Percentiles rank a stretch among this genome's conserved stretches.
Conservation (phyloP, 2,888 invertebrate genomes). For the Cosmia pyralina region DNA sequence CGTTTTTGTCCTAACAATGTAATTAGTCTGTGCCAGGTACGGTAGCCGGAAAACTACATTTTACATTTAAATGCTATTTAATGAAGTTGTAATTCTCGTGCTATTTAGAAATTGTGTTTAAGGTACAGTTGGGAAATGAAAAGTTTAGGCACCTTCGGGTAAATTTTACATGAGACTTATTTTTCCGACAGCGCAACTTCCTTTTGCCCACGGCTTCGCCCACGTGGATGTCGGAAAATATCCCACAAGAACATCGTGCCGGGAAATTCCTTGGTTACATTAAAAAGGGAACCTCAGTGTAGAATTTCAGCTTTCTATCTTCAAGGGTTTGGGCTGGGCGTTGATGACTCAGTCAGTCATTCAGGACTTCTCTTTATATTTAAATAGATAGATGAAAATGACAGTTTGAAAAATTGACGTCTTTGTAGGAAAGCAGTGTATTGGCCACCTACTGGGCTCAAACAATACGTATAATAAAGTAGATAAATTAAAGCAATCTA, state of each 20-base stretch:
- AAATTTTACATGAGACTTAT: too few species aligned
- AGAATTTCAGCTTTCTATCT: too few species aligned
- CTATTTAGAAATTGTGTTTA: slow-evolving; percentile 29
- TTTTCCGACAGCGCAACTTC: neutral
- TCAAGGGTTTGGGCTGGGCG: too few species aligned
- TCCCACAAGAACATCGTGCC: too few species aligned
- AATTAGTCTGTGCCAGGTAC: slow-evolving; percentile 54
- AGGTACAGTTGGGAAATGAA: neutral
- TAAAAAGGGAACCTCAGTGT: too few species aligned
- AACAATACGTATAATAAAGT: neutral
- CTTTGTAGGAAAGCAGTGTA: neutral
- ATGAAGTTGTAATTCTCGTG: slow-evolving; percentile 53
- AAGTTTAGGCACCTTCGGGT: neutral
- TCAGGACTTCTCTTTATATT: too few species aligned
- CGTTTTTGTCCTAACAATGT: slow-evolving; percentile 49
- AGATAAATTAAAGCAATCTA: neutral
- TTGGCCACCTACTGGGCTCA: too few species aligned
- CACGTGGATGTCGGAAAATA: too few species aligned
- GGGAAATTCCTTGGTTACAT: too few species aligned
- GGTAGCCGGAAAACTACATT: slow-evolving; percentile 55
- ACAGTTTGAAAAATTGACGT: too few species aligned
- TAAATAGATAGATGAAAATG: neutral
- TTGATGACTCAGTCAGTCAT: too few species aligned
- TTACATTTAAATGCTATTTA: slow-evolving; percentile 51
- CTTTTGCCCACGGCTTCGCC: too few species aligned